These are phyloP conservation scores for Machimus rusticus DNA, from an alignment of 2,888 invertebrate genomes.

Conservation along the genomic window DNA sequence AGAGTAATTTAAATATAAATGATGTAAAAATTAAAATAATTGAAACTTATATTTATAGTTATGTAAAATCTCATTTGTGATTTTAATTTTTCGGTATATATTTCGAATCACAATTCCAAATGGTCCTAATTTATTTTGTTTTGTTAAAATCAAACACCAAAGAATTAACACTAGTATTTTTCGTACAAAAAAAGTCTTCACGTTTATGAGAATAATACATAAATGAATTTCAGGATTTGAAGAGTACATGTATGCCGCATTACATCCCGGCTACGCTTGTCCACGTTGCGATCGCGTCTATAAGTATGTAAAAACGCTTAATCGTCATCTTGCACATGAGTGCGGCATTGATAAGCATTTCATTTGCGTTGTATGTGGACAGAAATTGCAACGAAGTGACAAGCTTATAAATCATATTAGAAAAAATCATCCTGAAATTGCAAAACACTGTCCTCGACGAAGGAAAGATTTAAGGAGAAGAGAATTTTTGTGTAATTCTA, in stretches of 20 bases:
- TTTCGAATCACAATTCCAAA: neutral
- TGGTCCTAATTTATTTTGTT: neutral
- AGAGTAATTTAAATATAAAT: neutral
- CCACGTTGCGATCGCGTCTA: constrained; percentile 60
- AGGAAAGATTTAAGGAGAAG: neutral
- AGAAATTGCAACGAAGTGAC: constrained; percentile 59
- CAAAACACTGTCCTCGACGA: constrained; percentile 31
- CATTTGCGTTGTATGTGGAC: constrained; percentile 58
- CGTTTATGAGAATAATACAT: neutral
- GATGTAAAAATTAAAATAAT: neutral
- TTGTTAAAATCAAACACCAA: constrained; percentile 18
- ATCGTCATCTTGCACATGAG: constrained; percentile 60
- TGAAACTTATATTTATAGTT: neutral
- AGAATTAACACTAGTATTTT: constrained; percentile 10
- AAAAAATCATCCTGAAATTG: constrained; percentile 52
- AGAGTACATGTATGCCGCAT: constrained; percentile 16
- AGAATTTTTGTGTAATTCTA: neutral
- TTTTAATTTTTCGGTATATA: neutral
- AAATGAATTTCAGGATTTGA: constrained; percentile 25
- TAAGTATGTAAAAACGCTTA: constrained; percentile 62
- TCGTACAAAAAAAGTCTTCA: neutral
- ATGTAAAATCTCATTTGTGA: neutral
- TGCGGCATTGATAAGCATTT: constrained; percentile 57
- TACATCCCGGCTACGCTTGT: constrained; percentile 40
- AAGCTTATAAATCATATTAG: constrained; percentile 60